Conservation (phyloP, 1,140 invertebrate genomes). For the Spodoptera frugiperda region DNA sequence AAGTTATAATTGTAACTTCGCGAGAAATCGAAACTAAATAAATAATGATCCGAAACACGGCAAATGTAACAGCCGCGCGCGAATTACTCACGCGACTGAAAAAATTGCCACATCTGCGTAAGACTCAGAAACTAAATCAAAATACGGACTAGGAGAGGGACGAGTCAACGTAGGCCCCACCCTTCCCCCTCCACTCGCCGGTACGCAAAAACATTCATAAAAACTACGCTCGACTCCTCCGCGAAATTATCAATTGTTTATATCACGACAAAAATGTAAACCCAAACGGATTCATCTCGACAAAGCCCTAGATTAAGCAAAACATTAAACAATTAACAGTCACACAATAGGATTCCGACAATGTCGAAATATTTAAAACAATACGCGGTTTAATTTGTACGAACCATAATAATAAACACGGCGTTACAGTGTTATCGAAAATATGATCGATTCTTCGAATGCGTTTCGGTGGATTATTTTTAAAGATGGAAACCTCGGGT, state of each 20-base stretch:
- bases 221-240: constrained; percentile 78
- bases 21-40: constrained; percentile 58
- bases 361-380: constrained; percentile 81
- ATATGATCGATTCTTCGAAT: constrained; percentile 61
- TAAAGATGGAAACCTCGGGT: constrained; percentile 42
- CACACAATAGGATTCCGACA: constrained; percentile 72
- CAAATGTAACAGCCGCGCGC: constrained; percentile 77
- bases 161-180: constrained; percentile 81
- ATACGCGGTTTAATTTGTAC: constrained; percentile 74
- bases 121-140: constrained; percentile 85
- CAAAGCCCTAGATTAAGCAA: constrained; percentile 62
- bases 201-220: constrained; percentile 85
- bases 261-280: constrained; percentile 75
- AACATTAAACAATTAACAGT: constrained; percentile 76
- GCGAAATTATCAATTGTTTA: constrained; percentile 83
- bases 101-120: constrained; percentile 84
- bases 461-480: constrained; percentile 48
- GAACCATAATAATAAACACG: constrained; percentile 77
- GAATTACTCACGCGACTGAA: constrained; percentile 83
- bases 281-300: constrained; percentile 60
- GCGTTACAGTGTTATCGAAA: constrained; percentile 67
- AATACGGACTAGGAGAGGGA: constrained; percentile 85
- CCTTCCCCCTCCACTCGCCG: constrained; percentile 77
- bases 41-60: constrained; percentile 60
- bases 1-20: constrained; percentile 59